Evolutionary conservation across 2,888 invertebrate species (phyloP).

Genomic region (Agrotis puta): DNA sequence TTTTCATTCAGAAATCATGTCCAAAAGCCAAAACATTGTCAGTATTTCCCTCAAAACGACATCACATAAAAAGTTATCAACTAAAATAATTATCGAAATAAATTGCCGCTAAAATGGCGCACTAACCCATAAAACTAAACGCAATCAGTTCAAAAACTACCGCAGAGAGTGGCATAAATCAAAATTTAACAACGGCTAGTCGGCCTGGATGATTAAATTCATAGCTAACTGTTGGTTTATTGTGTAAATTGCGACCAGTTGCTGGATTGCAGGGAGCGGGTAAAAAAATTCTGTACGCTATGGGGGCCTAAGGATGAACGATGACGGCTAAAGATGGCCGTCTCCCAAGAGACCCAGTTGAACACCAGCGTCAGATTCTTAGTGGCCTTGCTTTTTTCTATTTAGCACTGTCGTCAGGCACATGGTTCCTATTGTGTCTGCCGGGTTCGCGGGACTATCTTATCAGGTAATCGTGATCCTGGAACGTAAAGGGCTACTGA

Average conservation of each 20-base stretch:
- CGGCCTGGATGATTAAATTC: constrained; percentile 81
- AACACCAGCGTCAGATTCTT: too few species aligned
- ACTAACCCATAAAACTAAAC: constrained; percentile 81
- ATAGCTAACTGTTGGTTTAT: constrained; percentile 68
- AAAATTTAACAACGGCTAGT: constrained; percentile 79
- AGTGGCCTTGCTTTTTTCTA: too few species aligned
- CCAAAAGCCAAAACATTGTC: constrained; percentile 12
- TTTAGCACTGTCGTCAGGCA: too few species aligned
- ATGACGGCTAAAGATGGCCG: too few species aligned
- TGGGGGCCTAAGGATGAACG: too few species aligned
- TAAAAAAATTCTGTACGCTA: background rate
- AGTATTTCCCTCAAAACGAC: constrained; percentile 39
- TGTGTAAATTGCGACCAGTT: constrained; percentile 57
- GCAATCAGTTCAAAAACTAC: constrained; percentile 84
- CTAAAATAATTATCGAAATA: constrained; percentile 70
- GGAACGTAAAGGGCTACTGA: too few species aligned
- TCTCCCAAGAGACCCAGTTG: too few species aligned
- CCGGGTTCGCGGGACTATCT: too few species aligned
- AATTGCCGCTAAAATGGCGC: constrained; percentile 73
- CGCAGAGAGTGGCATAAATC: constrained; percentile 82
- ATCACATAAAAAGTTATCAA: constrained; percentile 55
- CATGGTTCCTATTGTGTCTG: too few species aligned
- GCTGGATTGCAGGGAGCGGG: constrained; percentile 33
- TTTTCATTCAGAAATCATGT: constrained; percentile 2
- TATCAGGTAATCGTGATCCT: too few species aligned